These are phyloP conservation scores for Vicugna pacos DNA, from an alignment of 2,113 vertebrate genomes.

Conservation along the genomic window DNA sequence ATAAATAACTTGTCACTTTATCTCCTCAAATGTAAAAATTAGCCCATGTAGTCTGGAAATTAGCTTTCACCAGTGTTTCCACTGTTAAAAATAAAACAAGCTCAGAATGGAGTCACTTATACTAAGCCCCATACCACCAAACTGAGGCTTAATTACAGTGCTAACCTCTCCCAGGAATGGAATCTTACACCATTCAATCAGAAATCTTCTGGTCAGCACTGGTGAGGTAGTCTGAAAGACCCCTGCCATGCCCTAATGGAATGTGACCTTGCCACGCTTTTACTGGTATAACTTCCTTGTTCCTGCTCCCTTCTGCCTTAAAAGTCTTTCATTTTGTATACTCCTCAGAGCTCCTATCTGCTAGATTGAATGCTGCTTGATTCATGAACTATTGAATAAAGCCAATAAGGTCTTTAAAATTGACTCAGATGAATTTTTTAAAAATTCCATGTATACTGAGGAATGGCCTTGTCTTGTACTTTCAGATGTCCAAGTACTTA, in stretches of 20 bases:
- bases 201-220: background rate
- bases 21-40: background rate
- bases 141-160: background rate
- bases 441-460: background rate
- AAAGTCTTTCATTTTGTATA: background rate
- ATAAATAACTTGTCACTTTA: slow-evolving; percentile 42
- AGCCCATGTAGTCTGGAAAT: background rate
- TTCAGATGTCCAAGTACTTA: background rate
- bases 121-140: background rate
- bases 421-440: background rate
- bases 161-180: background rate
- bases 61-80: background rate
- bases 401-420: background rate
- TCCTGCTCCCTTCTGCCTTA: background rate
- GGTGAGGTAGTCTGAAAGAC: background rate
- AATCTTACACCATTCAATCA: background rate
- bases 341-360: background rate
- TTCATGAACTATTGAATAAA: background rate
- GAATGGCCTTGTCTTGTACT: background rate
- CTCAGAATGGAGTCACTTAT: background rate
- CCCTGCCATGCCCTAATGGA: background rate
- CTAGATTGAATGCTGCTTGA: background rate
- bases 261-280: background rate
- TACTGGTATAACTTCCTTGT: background rate
- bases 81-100: background rate